Evolutionary conservation across 2,113 vertebrate species (phyloP), one percentile per base, ranked within the genome.

Genomic region (Macquaria ambigua): DNA sequence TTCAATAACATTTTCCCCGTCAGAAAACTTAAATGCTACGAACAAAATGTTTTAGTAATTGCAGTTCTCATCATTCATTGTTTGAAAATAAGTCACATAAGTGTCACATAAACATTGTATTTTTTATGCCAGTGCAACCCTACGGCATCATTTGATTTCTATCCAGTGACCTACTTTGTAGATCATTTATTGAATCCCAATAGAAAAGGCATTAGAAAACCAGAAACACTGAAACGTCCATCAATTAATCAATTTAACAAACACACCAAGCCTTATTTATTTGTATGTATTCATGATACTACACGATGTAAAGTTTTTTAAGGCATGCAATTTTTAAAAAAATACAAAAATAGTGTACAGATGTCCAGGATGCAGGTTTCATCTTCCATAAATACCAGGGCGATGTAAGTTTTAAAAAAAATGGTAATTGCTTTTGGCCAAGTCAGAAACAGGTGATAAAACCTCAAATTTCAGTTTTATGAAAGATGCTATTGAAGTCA

Each of bases 111-210:
- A 14, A 37, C 16, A 6, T 43, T 10, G n/a, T 4, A 43, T 25
- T 52, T 61, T 67, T 0, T 66, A 21, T 71, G 53, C 16, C n/a
- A 61, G 23, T 55, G 12, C 34, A 43, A 25, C 18, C 34, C 46
- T 46, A 23, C n/a, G 18, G 56, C n/a, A 25, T 39, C 3, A 58
- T 59, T 58, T 59, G 50, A 72, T 34, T 61, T 74, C 52, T 11
- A 59, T 10, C 9, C 2, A 16, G 18, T 67, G n/a, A 69, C 59
- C 52, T 72, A 39, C 12, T 85, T 70, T 37, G 39, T 25, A 56
- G 15, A 48, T 63, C 18, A 78, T 68, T 53, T 53, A 73, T 37
- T 73, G 37, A 62, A 55, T 70, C 16, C 37, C 15, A 71, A 68
- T n/a, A 55, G 43, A 62, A 66, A 37, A 66, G 11, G 7, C 67